These are phyloP conservation scores for Ceriagrion tenellum DNA, from an alignment of 2,888 invertebrate species.

Conservation along the genomic window DNA sequence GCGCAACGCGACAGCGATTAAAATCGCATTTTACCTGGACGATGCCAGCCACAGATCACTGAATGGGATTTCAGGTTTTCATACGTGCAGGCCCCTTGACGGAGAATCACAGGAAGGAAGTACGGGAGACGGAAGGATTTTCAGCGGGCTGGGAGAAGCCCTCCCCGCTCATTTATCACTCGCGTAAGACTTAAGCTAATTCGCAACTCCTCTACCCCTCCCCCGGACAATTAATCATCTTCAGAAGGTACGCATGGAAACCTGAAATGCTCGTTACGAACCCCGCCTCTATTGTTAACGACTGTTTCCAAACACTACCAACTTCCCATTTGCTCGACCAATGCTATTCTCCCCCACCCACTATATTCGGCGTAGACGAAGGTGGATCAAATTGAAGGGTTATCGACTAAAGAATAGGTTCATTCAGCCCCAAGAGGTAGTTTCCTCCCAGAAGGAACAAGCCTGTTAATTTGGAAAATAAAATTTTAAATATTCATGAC, in stretches of 20 bases:
- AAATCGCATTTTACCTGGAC: too few relatives aligned
- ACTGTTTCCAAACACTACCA: slow-evolving; percentile 52
- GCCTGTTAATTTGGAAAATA: too few relatives aligned
- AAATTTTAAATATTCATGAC: too few relatives aligned
- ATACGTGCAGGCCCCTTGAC: too few relatives aligned
- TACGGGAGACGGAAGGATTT: neutral
- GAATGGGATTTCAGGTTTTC: too few relatives aligned
- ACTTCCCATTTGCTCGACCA: neutral
- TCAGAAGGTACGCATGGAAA: slow-evolving; percentile 51
- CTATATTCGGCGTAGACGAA: neutral
- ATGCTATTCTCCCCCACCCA: too few relatives aligned
- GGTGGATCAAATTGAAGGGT: neutral
- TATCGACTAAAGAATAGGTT: too few relatives aligned
- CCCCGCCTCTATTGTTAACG: slow-evolving; percentile 58
- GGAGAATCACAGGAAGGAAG: neutral
- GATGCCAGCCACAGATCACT: too few relatives aligned
- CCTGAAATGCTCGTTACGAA: slow-evolving; percentile 61
- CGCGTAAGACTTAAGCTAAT: slow-evolving; percentile 50
- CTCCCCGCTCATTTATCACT: slow-evolving; percentile 35
- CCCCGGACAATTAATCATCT: slow-evolving; percentile 46
- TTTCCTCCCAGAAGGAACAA: too few relatives aligned
- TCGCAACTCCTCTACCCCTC: slow-evolving; percentile 23
- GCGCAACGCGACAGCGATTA: too few relatives aligned
- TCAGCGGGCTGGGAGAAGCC: neutral
- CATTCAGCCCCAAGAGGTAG: too few relatives aligned